Conservation (phyloP, 64 coral and sea anemone genomes). For the Montipora foliosa region DNA sequence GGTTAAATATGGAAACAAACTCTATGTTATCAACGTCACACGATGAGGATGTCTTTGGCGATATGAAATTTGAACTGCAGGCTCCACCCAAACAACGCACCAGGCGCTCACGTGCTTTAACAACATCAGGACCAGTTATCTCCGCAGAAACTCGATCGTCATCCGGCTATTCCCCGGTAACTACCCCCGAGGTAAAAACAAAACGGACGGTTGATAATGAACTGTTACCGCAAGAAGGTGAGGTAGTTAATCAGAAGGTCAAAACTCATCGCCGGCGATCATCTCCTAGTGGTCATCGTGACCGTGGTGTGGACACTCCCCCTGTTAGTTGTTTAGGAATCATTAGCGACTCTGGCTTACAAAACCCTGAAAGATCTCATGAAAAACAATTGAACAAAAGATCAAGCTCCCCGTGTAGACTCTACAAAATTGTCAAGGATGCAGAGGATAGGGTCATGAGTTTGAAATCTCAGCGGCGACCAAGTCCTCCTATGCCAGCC, state of each 20-base stretch:
- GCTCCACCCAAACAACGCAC: slow-evolving; percentile 42
- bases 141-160: background rate
- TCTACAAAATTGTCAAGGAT: slow-evolving; percentile 76
- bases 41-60: slow-evolving; percentile 41
- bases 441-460: slow-evolving; percentile 68
- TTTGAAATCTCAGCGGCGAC: slow-evolving; percentile 54
- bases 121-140: slow-evolving; percentile 18
- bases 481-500: slow-evolving; percentile 58
- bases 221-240: background rate
- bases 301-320: slow-evolving; percentile 22
- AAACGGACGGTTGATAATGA: slow-evolving; percentile 28
- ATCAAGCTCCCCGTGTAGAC: slow-evolving; percentile 73
- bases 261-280: slow-evolving; percentile 9
- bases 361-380: slow-evolving; percentile 44
- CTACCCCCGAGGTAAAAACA: background rate
- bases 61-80: slow-evolving; percentile 70
- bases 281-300: slow-evolving; percentile 18
- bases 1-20: background rate
- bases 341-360: slow-evolving; percentile 6
- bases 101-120: slow-evolving; percentile 42
- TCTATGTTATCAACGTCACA: slow-evolving; percentile 28
- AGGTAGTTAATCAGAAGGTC: background rate
- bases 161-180: background rate
- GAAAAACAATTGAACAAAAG: slow-evolving; percentile 12
- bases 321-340: slow-evolving; percentile 45